Evolutionary conservation across 2,113 vertebrate genomes (phyloP), one percentile per base, ranked within the genome.

Genomic region (Gymnarchus niloticus): DNA sequence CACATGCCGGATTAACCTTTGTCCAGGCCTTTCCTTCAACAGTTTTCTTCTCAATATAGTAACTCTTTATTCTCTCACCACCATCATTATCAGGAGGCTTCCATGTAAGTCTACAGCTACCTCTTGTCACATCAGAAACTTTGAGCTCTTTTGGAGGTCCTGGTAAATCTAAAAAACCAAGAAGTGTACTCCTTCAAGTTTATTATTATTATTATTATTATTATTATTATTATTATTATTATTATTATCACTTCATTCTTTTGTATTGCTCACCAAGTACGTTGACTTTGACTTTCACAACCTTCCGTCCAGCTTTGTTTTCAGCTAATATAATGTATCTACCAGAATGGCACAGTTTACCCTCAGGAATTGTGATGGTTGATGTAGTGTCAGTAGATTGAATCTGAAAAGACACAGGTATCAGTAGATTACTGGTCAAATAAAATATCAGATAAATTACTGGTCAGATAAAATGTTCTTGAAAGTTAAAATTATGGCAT

Each of bases 21-120:
- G 97, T 98, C 98, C 98, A 99, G 86, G 98, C 97, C 91, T 98
- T 99, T 84, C 97, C 97, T 85, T 94, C 92, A 82, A 97, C 95
- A 0, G 95, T 96, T 91, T 96, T 99, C 92, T 97, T 97, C 91
- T 99, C 98, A 25, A 99, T 95, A 83, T 96, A 97, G 89, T 99
- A 99, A 90, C 97, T 97, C 93, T 96, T 98, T 87, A 99, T 96
- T 90, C 96, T 95, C 56, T 99, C 96, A 88, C 98, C 98, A 86
- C 98, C 98, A 52, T 99, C 98, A 77, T 96, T 94, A 23, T 95
- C 96, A 85, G 98, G 98, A 89, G 97, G 94, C 90, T 97, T 99
- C 98, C 98, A 99, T 69, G 95, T 93, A 88, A 99, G 96, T 92
- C 94, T 95, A 89, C 98, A 99, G 69, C 96, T 98, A 48, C 97